Conservation (phyloP, 2,113 vertebrate genomes). For the Chlorocebus sabaeus region DNA sequence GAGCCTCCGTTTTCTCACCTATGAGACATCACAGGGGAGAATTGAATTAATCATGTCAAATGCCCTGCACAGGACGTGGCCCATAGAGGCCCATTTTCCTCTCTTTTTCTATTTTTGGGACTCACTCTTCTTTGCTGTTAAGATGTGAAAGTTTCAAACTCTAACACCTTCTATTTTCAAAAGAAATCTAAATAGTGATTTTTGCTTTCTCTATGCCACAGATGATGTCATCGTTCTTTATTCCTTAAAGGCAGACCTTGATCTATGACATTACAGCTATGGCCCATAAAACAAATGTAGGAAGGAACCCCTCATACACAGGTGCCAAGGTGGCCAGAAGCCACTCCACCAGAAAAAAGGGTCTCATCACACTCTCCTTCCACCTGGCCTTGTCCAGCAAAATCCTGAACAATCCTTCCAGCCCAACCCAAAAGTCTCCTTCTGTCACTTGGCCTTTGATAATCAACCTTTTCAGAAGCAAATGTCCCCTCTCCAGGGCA, state of each 20-base stretch:
- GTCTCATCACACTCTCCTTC: neutral
- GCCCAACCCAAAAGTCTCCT: neutral
- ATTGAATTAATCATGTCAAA: neutral
- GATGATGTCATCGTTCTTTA: neutral
- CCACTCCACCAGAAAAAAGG: neutral
- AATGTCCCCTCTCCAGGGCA: rapidly evolving
- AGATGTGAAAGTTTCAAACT: neutral
- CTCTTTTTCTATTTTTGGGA: neutral
- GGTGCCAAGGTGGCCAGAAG: neutral
- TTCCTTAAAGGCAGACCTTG: neutral
- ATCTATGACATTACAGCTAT: neutral
- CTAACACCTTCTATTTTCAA: neutral
- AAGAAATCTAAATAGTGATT: neutral
- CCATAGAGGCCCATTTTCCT: neutral
- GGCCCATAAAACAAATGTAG: neutral
- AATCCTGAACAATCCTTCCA: neutral
- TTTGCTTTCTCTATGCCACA: neutral
- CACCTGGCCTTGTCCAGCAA: neutral
- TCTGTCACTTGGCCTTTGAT: neutral
- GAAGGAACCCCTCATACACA: neutral
- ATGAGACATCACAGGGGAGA: neutral
- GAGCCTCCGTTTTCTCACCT: neutral
- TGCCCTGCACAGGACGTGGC: neutral
- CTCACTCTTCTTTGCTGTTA: neutral
- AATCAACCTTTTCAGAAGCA: neutral